Conservation (phyloP, 2,113 vertebrate genomes). For the Indicator indicator region DNA sequence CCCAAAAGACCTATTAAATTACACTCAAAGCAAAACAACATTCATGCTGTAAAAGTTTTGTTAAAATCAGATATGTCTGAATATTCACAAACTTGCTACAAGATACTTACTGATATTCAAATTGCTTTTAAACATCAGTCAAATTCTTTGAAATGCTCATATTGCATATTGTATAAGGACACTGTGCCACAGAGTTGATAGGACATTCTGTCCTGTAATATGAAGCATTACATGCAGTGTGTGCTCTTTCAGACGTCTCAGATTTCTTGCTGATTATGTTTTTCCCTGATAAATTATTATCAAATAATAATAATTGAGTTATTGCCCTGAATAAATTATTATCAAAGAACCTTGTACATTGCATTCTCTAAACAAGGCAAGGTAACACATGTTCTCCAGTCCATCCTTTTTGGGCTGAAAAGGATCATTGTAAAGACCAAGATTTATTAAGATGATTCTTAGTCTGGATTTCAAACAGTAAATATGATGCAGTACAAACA, state of each 20-base stretch:
- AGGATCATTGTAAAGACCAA: background rate
- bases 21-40: constrained; percentile 52
- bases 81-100: background rate
- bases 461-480: background rate
- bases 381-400: background rate
- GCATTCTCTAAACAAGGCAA: background rate
- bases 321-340: background rate
- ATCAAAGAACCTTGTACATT: background rate
- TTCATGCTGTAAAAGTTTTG: constrained; percentile 1
- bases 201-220: background rate
- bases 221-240: background rate
- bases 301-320: no score
- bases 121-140: background rate
- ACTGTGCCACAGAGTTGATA: background rate
- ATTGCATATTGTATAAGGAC: background rate
- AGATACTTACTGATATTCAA: constrained; percentile 9
- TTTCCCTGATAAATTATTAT: background rate
- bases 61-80: constrained; percentile 21
- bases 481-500: background rate
- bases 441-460: background rate
- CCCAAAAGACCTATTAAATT: constrained; percentile 56
- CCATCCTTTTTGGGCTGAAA: background rate
- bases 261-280: background rate
- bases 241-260: background rate
- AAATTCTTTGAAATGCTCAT: background rate